These are phyloP conservation scores for Syndactyla subalaris DNA, from an alignment of 2,797 vertebrate species.

Conservation along the genomic window DNA sequence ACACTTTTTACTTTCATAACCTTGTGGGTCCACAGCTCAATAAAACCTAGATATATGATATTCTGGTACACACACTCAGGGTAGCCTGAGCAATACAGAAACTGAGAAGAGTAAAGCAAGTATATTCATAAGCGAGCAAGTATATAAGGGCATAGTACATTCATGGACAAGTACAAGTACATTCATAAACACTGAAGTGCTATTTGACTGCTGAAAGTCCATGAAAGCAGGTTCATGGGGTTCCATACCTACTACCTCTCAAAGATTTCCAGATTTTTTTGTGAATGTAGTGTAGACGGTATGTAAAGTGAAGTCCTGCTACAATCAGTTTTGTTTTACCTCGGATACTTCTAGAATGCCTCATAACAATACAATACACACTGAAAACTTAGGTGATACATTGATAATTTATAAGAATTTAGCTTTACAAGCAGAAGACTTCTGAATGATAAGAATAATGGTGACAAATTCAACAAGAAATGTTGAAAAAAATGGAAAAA, in stretches of 20 bases:
- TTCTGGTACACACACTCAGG: not conserved
- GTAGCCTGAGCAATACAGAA: not conserved
- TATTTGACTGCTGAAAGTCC: not conserved
- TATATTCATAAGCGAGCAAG: not conserved
- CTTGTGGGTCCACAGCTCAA: not conserved
- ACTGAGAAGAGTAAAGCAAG: not conserved
- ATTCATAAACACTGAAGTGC: not conserved
- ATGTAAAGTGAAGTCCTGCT: not conserved
- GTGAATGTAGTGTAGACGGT: not conserved
- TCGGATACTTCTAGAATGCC: not conserved
- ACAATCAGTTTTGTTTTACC: not conserved
- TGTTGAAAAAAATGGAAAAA: not conserved
- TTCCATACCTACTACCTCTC: not conserved
- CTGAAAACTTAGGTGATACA: not conserved
- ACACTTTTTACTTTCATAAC: not conserved
- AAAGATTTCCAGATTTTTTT: slow-evolving; percentile 32
- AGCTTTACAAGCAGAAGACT: not conserved
- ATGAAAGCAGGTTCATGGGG: not conserved
- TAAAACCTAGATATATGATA: not conserved
- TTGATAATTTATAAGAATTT: not conserved
- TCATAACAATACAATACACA: not conserved
- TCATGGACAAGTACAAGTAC: not conserved
- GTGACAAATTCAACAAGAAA: not conserved
- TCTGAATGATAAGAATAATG: not conserved
- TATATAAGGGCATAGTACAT: not conserved